phyloP scores from a whole-genome alignment of 2,797 vertebrate species.

The Clangula hyemalis region DNA sequence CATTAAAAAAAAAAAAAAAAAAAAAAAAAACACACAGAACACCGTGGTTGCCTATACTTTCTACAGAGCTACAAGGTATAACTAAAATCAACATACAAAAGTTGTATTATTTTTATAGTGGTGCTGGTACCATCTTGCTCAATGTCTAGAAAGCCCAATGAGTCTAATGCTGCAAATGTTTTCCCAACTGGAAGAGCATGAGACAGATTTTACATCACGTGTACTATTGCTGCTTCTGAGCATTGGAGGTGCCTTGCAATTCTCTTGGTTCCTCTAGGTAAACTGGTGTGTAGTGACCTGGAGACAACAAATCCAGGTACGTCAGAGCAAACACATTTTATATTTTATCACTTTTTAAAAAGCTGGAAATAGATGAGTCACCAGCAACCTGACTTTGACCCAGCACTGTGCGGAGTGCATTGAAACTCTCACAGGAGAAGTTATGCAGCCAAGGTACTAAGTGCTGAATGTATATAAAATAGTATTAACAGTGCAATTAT shows the following conservation, averaged over 20 bases:
- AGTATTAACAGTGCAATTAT: not conserved
- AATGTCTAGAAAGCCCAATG: not conserved
- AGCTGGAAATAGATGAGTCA: constrained; percentile 6
- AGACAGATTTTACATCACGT: not conserved
- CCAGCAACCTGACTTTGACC: not conserved
- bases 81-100: not conserved
- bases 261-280: not conserved
- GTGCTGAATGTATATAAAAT: not conserved
- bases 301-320: constrained; percentile 6
- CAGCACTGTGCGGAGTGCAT: not conserved
- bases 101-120: not conserved
- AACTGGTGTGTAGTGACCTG: not conserved
- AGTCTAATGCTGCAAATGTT: not conserved
- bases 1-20: not conserved
- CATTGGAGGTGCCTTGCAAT: not conserved
- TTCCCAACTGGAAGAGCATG: accelerated
- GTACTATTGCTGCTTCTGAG: not conserved
- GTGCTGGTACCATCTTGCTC: not conserved
- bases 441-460: not conserved
- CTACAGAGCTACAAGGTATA: not conserved
- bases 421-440: not conserved
- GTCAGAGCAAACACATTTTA: not conserved
- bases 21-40: no score
- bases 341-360: constrained; percentile 39
- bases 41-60: not conserved